Evolutionary conservation across 1,140 invertebrate genomes (phyloP).

Genomic region (Hycleus phaleratus): DNA sequence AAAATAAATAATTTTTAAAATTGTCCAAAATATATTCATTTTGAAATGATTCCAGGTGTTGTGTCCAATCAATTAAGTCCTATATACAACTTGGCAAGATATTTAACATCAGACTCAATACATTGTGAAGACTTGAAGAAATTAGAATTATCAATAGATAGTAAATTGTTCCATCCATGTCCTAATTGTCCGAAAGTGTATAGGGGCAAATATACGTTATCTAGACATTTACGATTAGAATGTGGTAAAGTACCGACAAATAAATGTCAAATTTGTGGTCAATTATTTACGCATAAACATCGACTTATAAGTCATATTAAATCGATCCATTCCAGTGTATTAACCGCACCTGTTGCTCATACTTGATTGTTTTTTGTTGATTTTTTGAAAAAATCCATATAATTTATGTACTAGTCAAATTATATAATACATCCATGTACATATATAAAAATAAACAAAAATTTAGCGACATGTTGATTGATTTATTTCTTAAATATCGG

Average conservation of each 20-base stretch:
- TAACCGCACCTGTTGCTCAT: not conserved
- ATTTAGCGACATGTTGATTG: too few relatives aligned
- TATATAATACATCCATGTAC: too few relatives aligned
- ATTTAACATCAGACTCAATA: constrained; percentile 5
- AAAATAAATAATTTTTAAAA: too few relatives aligned
- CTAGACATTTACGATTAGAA: constrained; percentile 46
- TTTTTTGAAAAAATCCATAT: too few relatives aligned
- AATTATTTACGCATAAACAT: constrained; percentile 47
- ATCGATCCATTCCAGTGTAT: constrained; percentile 32
- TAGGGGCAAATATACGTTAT: constrained; percentile 45
- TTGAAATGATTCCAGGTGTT: constrained; percentile 5
- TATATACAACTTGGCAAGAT: constrained; percentile 12
- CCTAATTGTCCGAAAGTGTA: constrained; percentile 34
- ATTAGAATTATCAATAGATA: constrained; percentile 8
- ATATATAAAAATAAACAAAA: too few relatives aligned
- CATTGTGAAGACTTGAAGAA: constrained; percentile 3
- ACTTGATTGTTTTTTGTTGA: too few relatives aligned
- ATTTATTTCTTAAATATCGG: too few relatives aligned
- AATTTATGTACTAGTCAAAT: too few relatives aligned
- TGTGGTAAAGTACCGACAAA: constrained; percentile 48
- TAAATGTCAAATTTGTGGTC: constrained; percentile 43
- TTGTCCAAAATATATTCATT: too few relatives aligned
- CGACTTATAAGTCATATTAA: constrained; percentile 42
- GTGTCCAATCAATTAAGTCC: not conserved
- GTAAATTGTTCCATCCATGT: constrained; percentile 21